Evolutionary conservation across 2,113 vertebrate species (phyloP), one percentile per base, ranked within the genome.

Genomic region (Atlantisia rogersi): DNA sequence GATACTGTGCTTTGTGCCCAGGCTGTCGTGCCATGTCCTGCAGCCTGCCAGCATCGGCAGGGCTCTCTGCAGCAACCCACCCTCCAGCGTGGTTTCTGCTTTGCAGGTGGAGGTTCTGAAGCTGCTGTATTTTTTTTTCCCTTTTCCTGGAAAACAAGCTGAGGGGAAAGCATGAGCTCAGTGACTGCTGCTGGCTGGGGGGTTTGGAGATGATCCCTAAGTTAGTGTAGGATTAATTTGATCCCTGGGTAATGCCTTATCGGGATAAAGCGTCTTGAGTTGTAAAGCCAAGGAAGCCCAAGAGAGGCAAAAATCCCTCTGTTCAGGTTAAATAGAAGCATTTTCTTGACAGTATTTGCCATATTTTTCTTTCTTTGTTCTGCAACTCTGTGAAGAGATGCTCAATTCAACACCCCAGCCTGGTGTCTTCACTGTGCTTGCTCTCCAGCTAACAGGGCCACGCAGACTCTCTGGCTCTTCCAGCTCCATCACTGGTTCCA

Each of bases 241-340:
- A 87, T 81, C 93, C 85, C 68, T 21, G 84, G 35, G n/a, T 80
- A 68, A 71, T 26, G 74, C 86, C 69, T 87, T 32, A 50, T 64
- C 44, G 21, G 82, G 91, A 46, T 73, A 16, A 90, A 87, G 19
- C 1, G 2, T 44, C 78, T 74, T 40, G 88, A 40, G 29, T 26
- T 26, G 48, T 11, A 78, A 90, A 81, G 82, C 77, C 78, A 15
- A 26, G 50, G 63, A 77, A 87, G 60, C 78, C 95, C 86, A 28
- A 60, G 88, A 78, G 86, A 87, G 82, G 86, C n/a, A 28, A 68
- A 48, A 92, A 65, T 90, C 74, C 64, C 39, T 80, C 73, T 74
- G 74, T 84, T 87, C 31, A 50, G 86, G 32, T 55, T 81, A 77
- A 70, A 69, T 12, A 64, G 70, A 56, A 84, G 35, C 29, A 1